A percentile compares a stretch with the other conserved stretches of the same genome.
Conservation (phyloP, 2,888 invertebrate species). For the Chloroclysta siterata region DNA sequence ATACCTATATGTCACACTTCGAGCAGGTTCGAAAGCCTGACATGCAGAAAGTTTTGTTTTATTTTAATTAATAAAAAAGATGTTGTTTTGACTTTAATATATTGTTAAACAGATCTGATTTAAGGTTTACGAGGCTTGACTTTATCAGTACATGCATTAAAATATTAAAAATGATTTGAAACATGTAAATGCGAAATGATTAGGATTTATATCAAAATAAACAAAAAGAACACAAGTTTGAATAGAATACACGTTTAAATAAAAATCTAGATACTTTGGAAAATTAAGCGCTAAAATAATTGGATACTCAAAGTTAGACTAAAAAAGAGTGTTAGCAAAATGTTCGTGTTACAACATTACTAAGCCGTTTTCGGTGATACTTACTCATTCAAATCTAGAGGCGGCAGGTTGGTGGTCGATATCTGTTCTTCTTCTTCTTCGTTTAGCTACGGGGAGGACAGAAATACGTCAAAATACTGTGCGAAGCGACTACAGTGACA, state of each 20-base stretch:
- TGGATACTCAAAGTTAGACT: slow-evolving; percentile 11
- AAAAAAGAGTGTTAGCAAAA: slow-evolving; percentile 17
- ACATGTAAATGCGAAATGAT: too few relatives aligned
- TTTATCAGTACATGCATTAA: slow-evolving; percentile 3
- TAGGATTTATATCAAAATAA: not conserved
- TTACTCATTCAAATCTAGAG: slow-evolving; percentile 73
- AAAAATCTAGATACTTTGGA: not conserved
- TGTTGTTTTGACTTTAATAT: not conserved
- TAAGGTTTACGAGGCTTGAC: not conserved
- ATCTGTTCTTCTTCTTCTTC: slow-evolving; percentile 72
- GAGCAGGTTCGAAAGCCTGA: not conserved
- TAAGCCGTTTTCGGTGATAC: slow-evolving; percentile 50
- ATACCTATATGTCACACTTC: not conserved
- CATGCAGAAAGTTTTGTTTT: not conserved
- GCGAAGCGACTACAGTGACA: slow-evolving; percentile 75
- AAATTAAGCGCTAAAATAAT: slow-evolving; percentile 10
- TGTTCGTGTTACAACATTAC: slow-evolving; percentile 12
- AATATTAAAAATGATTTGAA: not conserved
- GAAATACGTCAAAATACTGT: slow-evolving; percentile 78
- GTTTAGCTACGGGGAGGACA: slow-evolving; percentile 72
- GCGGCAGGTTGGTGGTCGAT: slow-evolving; percentile 68
- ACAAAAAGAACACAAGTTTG: not conserved
- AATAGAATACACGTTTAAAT: not conserved
- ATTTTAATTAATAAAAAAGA: not conserved
- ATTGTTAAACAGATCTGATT: too few relatives aligned